Conservation (phyloP, 2,797 vertebrate genomes). For the Enteromius fasciolatus region DNA sequence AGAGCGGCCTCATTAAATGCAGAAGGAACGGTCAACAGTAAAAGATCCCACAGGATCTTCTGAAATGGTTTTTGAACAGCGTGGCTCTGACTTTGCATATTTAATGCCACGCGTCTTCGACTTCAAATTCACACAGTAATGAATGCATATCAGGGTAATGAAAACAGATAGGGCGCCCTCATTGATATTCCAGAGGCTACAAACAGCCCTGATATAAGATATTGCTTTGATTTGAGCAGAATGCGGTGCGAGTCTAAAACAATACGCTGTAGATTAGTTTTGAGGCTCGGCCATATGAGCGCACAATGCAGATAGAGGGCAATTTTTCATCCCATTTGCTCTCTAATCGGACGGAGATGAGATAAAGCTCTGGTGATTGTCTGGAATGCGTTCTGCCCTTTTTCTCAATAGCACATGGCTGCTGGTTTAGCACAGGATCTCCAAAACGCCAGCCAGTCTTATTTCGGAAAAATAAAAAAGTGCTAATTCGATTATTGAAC, state of each 20-base stretch:
- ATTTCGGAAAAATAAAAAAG: background rate
- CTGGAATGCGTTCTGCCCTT: constrained; percentile 20
- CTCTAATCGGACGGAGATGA: constrained; percentile 71
- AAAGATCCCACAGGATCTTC: constrained; percentile 27
- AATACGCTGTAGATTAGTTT: constrained; percentile 60
- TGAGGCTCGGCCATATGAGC: background rate
- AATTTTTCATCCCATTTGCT: constrained; percentile 72
- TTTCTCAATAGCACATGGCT: constrained; percentile 3
- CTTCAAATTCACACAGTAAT: background rate
- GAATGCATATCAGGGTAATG: constrained; percentile 17
- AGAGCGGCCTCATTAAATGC: constrained; percentile 17
- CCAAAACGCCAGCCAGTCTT: background rate
- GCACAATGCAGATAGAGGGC: constrained; percentile 59
- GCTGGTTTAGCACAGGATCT: background rate
- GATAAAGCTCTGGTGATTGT: constrained; percentile 56
- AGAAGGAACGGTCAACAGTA: constrained; percentile 13
- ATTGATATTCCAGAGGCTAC: constrained; percentile 36
- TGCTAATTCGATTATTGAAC: background rate
- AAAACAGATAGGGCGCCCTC: background rate
- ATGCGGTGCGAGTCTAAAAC: constrained; percentile 34
- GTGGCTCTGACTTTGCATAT: constrained; percentile 23
- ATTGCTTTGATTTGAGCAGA: constrained; percentile 29
- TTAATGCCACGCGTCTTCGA: constrained; percentile 18
- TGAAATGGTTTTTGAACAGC: constrained; percentile 30
- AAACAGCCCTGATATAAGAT: constrained; percentile 1